phyloP scores from a whole-genome alignment of 2,888 invertebrate genomes.

The Trilocha varians region DNA sequence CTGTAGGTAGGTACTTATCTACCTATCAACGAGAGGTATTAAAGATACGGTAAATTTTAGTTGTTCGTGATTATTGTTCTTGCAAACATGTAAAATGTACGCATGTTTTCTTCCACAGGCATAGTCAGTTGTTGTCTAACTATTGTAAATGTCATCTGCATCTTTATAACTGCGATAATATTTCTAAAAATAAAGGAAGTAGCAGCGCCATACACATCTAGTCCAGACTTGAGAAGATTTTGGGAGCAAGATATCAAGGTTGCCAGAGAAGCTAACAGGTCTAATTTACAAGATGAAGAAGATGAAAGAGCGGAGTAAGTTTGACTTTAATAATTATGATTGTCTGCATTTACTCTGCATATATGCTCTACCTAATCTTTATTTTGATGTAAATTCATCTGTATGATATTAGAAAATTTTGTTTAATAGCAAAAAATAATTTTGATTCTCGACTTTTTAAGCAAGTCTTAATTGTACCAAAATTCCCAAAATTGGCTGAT shows the following conservation, averaged over 20 bases:
- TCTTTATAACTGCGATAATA: conserved; percentile 85
- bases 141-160: conserved; percentile 86
- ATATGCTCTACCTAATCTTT: no score
- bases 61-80: no score
- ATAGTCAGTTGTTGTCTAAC: conserved; percentile 86
- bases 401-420: no score
- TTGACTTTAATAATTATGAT: not conserved
- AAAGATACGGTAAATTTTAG: no score
- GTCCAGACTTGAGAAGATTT: conserved; percentile 80
- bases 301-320: conserved; percentile 59
- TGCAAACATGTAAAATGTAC: no score
- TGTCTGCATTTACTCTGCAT: no score
- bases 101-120: conserved; percentile 40
- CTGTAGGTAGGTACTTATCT: no score
- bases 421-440: no score
- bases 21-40: no score
- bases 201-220: conserved; percentile 84
- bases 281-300: conserved; percentile 74
- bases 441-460: no score
- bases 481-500: not conserved
- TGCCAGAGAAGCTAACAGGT: conserved; percentile 79
- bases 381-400: no score
- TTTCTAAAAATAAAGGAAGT: conserved; percentile 90
- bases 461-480: conserved; percentile 1
- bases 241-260: conserved; percentile 87